Base-by-base conservation (phyloP, 2,797 vertebrate species). In the Fratercula arctica region DNA sequence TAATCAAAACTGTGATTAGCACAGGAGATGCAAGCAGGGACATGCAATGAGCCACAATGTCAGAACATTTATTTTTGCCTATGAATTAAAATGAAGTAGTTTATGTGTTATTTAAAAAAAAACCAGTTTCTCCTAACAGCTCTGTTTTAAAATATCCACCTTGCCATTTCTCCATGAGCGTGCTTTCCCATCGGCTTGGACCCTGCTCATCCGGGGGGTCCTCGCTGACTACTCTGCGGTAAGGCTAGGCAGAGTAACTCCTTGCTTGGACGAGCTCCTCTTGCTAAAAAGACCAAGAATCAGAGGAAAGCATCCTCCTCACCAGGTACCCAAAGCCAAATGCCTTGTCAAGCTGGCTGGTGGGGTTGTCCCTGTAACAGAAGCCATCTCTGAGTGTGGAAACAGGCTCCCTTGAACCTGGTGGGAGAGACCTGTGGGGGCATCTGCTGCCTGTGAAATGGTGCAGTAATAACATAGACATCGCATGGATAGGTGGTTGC, bases 1-100 rank as follows among this genome's bases (percentile, higher is more conserved):
- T 63, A 79, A 64, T 87, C 61, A 93, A 74, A 79, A 50, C 41
- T 70, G 35, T 91, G 87, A 73, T 90, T 90, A 75, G 68, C 56
- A 24, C 23, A 35, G 51, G 33, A 77, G 80, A 28, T 4, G 3
- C 35, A 70, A 89, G 31, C 45, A 77, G 31, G 53, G 19, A 46
- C 31, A 43, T 0, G 0, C 26, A 59, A 7, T n/a, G 14, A 85
- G 54, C 37, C 77, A 6, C 24, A 35, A 12, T 54, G n/a, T 72
- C 37, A 81, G 33, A 66, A 69, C 11, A 1, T 11, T 39, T 76
- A 45, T 53, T 78, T 90, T 37, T 83, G 63, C 29, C 25, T 39
- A 1, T 66, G 66, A 83, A 63, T 88, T 83, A 48, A 84, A 75
- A 84, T 60, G 10, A 66, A 54, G 25, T 45, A 25, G 6, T 83